phyloP scores from a whole-genome alignment of 2,113 vertebrate species.

The Cryptomyrus ogoouensis region DNA sequence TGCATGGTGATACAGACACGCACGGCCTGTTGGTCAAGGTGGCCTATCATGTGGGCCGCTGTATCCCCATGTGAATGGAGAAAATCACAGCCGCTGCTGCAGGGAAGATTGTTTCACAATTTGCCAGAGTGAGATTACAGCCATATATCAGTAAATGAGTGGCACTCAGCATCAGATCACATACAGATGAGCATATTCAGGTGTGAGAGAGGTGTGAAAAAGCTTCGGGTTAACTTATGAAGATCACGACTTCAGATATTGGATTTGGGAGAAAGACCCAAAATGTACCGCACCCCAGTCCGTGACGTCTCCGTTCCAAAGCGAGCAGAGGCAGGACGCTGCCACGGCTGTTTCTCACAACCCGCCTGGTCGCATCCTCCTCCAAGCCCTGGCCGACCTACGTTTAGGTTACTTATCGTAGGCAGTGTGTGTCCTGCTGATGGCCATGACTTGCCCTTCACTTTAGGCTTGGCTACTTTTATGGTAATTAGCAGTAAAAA shows the following conservation, averaged over 20 bases:
- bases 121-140: background rate
- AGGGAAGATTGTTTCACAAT: background rate
- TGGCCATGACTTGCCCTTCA: background rate
- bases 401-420: background rate
- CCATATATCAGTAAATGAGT: background rate
- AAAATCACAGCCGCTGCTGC: background rate
- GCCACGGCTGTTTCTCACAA: background rate
- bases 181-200: background rate
- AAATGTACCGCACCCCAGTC: too few species aligned
- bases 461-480: background rate
- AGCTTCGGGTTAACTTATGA: background rate
- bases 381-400: background rate
- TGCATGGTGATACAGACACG: background rate
- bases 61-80: too few species aligned
- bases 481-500: background rate
- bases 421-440: background rate
- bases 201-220: too few species aligned
- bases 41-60: background rate
- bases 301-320: too few species aligned
- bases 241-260: background rate
- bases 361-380: too few species aligned
- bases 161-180: background rate
- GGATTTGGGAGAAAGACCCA: background rate
- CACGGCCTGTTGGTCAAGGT: background rate
- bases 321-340: background rate